phyloP scores from a whole-genome alignment of 1,140 invertebrate species.

The Drosophila melanica region DNA sequence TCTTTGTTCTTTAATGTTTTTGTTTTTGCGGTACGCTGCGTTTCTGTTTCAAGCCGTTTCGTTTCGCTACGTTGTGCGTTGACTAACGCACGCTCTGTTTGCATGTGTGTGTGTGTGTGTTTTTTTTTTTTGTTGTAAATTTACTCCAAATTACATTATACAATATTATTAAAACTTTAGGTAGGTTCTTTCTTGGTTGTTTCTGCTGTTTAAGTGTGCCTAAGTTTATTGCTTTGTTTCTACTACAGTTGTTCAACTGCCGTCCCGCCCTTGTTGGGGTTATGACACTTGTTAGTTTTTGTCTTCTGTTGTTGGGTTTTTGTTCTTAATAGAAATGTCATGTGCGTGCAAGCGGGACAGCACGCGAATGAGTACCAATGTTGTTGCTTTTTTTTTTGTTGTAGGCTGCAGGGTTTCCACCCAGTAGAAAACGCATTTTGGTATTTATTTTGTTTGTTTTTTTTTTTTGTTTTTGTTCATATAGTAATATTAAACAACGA shows the following conservation, averaged over 20 bases:
- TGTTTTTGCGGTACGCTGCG: background rate
- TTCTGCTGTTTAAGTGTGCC: conserved; percentile 35
- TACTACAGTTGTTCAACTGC: conserved; percentile 21
- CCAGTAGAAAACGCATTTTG: conserved; percentile 33
- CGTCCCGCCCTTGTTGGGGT: background rate
- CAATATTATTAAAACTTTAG: conserved; percentile 66
- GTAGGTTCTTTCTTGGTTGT: conserved; percentile 68
- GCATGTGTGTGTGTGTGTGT: conserved; percentile 5
- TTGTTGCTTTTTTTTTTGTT: background rate
- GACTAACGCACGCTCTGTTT: conserved; percentile 20
- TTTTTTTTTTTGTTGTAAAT: conserved; percentile 34
- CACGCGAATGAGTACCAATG: conserved; percentile 13
- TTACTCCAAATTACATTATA: conserved; percentile 49
- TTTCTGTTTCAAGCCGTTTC: conserved; percentile 8
- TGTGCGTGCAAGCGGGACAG: conserved; percentile 27
- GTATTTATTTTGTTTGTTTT: conserved; percentile 20
- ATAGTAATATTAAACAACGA: conserved; percentile 31
- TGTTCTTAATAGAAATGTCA: background rate
- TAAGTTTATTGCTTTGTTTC: conserved; percentile 44
- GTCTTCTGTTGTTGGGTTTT: background rate
- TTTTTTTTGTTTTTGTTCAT: conserved; percentile 20
- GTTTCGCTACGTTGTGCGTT: conserved; percentile 26
- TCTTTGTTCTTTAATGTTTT: conserved; percentile 3
- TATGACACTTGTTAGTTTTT: conserved; percentile 39
- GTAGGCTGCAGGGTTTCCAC: conserved; percentile 16